Evolutionary conservation across 53 echinoderm and acorn worm genomes (phyloP).

Genomic region (Actinopyga echinites): DNA sequence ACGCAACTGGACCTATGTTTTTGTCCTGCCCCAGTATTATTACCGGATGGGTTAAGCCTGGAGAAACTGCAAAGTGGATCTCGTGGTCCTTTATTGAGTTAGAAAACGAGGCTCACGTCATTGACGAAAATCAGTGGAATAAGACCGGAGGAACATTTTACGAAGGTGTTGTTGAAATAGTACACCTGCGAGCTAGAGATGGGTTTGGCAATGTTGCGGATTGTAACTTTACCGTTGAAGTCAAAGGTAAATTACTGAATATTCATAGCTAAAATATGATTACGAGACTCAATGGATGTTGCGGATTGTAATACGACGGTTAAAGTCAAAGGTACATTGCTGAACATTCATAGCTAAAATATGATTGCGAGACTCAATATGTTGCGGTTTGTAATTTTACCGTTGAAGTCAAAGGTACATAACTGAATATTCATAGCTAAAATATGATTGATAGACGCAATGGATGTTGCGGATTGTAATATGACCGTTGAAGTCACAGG

Average conservation of each 20-base stretch:
- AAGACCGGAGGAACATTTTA: not conserved
- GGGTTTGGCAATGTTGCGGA: slow-evolving; percentile 37
- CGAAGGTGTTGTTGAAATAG: not conserved
- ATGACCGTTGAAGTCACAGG: too few relatives aligned
- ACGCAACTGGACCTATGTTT: not conserved
- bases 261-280: too few relatives aligned
- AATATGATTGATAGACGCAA: too few relatives aligned
- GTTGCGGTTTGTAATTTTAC: slow-evolving; percentile 57
- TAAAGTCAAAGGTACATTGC: too few relatives aligned
- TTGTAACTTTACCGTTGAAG: slow-evolving; percentile 63
- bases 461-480: too few relatives aligned
- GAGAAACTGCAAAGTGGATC: not conserved
- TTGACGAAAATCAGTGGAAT: not conserved
- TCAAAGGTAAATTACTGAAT: slow-evolving; percentile 46
- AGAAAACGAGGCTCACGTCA: not conserved
- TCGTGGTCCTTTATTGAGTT: not conserved
- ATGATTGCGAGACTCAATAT: too few relatives aligned
- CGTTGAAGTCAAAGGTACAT: slow-evolving; percentile 61
- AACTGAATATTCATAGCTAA: too few relatives aligned
- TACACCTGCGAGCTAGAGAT: slow-evolving; percentile 37
- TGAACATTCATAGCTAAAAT: too few relatives aligned
- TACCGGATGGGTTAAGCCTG: not conserved
- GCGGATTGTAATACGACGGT: too few relatives aligned
- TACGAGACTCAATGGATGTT: too few relatives aligned
- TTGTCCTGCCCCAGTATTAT: slow-evolving; percentile 3